These are phyloP conservation scores for Brachionus angularis DNA, from an alignment of 1,140 invertebrate genomes.

Conservation along the genomic window DNA sequence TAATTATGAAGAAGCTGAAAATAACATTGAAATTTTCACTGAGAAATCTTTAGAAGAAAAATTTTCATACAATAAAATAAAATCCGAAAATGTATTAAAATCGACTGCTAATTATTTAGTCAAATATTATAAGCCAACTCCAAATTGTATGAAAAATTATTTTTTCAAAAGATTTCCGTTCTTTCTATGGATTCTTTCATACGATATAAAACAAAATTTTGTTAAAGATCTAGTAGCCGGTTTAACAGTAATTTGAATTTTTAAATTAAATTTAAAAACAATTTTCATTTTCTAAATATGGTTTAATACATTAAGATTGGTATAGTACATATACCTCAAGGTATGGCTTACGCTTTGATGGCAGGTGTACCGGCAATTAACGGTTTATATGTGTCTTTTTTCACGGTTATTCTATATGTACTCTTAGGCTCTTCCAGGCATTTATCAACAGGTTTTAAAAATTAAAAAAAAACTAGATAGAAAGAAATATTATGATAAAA, in stretches of 20 bases:
- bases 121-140: constrained; percentile 43
- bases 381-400: constrained; percentile 90
- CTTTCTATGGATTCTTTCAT: constrained; percentile 52
- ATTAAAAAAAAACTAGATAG: not conserved
- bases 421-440: constrained; percentile 85
- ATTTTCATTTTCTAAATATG: not conserved
- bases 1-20: not conserved
- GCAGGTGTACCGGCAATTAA: constrained; percentile 78
- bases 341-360: constrained; percentile 80
- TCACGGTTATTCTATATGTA: constrained; percentile 81
- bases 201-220: constrained; percentile 54
- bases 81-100: constrained; percentile 24
- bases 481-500: not conserved
- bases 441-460: constrained; percentile 72
- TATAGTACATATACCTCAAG: constrained; percentile 61
- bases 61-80: constrained; percentile 15
- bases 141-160: constrained; percentile 1
- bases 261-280: not conserved
- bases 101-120: constrained; percentile 14
- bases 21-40: not conserved
- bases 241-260: constrained; percentile 49
- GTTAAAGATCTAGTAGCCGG: constrained; percentile 58
- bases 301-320: constrained; percentile 48
- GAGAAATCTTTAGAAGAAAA: constrained; percentile 19
- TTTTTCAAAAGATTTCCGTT: constrained; percentile 49